Percentiles rank a stretch among this genome's conserved stretches.
Evolutionary conservation across 2,888 invertebrate genomes (phyloP).

Genomic region (Tenthredo mesomela): DNA sequence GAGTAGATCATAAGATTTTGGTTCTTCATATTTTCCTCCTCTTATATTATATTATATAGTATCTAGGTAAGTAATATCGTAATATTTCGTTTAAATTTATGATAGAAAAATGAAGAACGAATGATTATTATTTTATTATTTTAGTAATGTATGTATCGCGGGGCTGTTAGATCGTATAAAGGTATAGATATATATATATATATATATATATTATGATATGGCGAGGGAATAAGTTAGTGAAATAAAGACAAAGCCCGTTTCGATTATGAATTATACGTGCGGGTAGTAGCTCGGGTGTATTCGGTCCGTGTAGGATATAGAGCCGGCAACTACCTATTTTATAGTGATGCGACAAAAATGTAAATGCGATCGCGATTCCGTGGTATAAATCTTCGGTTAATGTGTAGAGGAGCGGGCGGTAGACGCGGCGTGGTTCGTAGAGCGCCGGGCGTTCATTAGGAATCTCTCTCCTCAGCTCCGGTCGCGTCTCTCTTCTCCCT

Average conservation of each 20-base stretch:
- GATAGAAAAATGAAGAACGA: background rate
- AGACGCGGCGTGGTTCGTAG: constrained; percentile 56
- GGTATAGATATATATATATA: too few species aligned
- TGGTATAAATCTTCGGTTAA: constrained; percentile 76
- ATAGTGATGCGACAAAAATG: constrained; percentile 77
- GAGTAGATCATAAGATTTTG: background rate
- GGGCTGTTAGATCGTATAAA: background rate
- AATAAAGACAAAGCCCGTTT: constrained; percentile 35
- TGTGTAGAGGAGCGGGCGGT: constrained; percentile 66
- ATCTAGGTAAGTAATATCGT: too few species aligned
- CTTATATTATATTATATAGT: too few species aligned
- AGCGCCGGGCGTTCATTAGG: constrained; percentile 70
- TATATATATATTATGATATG: too few species aligned
- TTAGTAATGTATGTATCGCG: background rate
- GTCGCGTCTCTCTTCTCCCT: constrained; percentile 60
- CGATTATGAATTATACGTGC: constrained; percentile 48
- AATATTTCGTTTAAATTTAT: background rate
- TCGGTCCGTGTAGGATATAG: constrained; percentile 53
- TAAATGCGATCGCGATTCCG: constrained; percentile 76
- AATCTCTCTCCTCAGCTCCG: constrained; percentile 67
- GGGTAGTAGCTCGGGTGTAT: constrained; percentile 49
- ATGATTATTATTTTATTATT: background rate
- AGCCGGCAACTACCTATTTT: constrained; percentile 68
- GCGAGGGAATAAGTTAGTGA: background rate
- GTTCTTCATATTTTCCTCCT: background rate